A percentile compares a stretch with the other conserved stretches of the same genome.
These are phyloP conservation scores for Pediacus dermestoides DNA, from an alignment of 2,888 invertebrate species.

Conservation along the genomic window DNA sequence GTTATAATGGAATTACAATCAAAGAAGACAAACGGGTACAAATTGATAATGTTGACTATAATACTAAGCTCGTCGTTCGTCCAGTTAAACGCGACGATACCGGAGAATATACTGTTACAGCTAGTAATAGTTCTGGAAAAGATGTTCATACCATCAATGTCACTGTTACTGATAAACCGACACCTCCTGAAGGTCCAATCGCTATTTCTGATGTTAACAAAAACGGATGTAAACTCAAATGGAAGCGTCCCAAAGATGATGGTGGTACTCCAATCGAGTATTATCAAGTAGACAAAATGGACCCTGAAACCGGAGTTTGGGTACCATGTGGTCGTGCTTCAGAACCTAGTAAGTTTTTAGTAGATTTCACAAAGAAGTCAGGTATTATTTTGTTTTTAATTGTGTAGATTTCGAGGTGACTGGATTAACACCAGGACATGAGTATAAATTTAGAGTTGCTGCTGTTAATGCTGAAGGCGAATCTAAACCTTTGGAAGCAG, in stretches of 20 bases:
- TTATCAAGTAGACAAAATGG: slow-evolving; percentile 94
- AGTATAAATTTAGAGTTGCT: slow-evolving; percentile 93
- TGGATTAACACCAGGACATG: slow-evolving; percentile 82
- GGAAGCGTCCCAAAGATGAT: slow-evolving; percentile 94
- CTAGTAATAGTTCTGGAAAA: slow-evolving; percentile 83
- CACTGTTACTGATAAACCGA: slow-evolving; percentile 82
- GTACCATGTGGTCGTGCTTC: slow-evolving; percentile 80
- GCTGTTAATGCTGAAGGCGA: slow-evolving; percentile 96
- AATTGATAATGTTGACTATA: slow-evolving; percentile 83
- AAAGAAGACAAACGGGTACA: slow-evolving; percentile 64
- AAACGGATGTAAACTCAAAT: slow-evolving; percentile 90
- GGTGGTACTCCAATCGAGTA: slow-evolving; percentile 93
- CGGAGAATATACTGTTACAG: slow-evolving; percentile 83
- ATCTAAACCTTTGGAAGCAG: slow-evolving; percentile 86
- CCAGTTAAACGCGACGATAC: slow-evolving; percentile 78
- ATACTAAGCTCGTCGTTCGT: slow-evolving; percentile 79
- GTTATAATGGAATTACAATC: slow-evolving; percentile 77
- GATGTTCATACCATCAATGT: slow-evolving; percentile 80
- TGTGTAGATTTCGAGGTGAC: slow-evolving; percentile 70
- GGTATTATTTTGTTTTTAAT: slow-evolving; percentile 12
- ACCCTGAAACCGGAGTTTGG: slow-evolving; percentile 85
- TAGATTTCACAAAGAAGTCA: slow-evolving; percentile 4
- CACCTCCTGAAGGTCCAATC: slow-evolving; percentile 84
- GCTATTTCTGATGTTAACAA: slow-evolving; percentile 87
- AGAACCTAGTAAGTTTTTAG: slow-evolving; percentile 64